Evolutionary conservation across 2,113 vertebrate genomes (phyloP), one percentile per base, ranked within the genome.

Genomic region (Chaetorhynchus papuensis): DNA sequence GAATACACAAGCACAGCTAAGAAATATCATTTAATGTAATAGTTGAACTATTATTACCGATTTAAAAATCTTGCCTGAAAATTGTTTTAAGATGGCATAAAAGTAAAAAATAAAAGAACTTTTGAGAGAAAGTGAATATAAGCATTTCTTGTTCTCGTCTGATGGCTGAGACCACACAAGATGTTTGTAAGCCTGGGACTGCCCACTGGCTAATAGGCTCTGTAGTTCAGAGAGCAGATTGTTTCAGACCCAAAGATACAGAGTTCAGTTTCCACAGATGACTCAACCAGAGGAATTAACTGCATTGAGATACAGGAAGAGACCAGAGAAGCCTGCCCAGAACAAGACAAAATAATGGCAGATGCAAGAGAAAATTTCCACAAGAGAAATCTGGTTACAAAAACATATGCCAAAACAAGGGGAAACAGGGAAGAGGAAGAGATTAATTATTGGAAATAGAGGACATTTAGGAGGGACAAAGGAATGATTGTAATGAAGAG

Each of bases 131-230:
- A 83, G 15, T 64, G 33, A 74, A 56, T 54, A 50, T 30, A 86
- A 90, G 33, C 16, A 69, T 68, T 87, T 87, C 59, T 93, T 87
- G 31, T 85, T 65, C 21, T 91, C 27, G 83, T 66, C 59, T 74
- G n/a, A 56, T 74, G 77, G 10, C 60, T 87, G 49, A 33, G 75
- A 63, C 82, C 96, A 93, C 92, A 83, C 82, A 95, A 88, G 78
- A 60, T 15, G 71, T 94, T 91, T 90, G 61, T 39, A 57, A 85
- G 81, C 49, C 50, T 95, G 24, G 31, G 22, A 50, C 78, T 87
- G 39, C 60, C 52, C 64, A 75, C 27, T n/a, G 59, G 39, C 66
- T 88, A 79, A 77, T 13, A 80, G 28, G 37, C 15, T 49, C 8
- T 65, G 35, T 49, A 83, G 54, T 35, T 95, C 78, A 86, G 63